Percentiles rank a stretch among this genome's conserved stretches.
These are phyloP conservation scores for Nymphalis io DNA, from an alignment of 1,140 invertebrate genomes.

Conservation along the genomic window DNA sequence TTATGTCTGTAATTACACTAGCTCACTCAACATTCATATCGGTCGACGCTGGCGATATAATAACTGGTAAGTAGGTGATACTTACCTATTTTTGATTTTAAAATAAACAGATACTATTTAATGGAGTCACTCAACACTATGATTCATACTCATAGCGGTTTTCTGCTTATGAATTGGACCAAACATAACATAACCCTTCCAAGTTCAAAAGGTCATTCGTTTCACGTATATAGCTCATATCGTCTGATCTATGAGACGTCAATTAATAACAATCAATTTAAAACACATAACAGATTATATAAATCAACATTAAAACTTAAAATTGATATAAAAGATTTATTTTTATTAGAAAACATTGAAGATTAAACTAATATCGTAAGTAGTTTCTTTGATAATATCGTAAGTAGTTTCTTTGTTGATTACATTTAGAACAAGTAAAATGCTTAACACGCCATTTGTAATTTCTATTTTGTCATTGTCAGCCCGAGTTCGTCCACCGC, in stretches of 20 bases:
- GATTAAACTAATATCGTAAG: neutral
- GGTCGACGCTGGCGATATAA: no score
- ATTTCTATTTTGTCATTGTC: no score
- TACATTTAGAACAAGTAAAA: no score
- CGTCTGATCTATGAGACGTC: slow-evolving; percentile 44
- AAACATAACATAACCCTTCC: slow-evolving; percentile 24
- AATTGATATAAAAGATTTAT: slow-evolving; percentile 30
- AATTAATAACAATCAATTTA: slow-evolving; percentile 70
- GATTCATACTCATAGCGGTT: neutral
- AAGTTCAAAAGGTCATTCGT: slow-evolving; percentile 33
- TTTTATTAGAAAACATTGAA: slow-evolving; percentile 10
- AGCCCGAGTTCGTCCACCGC: no score
- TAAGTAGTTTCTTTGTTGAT: neutral
- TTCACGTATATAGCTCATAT: slow-evolving; percentile 18
- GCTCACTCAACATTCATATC: no score
- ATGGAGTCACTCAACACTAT: neutral
- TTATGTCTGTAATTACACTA: no score
- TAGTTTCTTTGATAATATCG: neutral
- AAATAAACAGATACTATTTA: no score
- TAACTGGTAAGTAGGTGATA: no score
- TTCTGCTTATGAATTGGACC: slow-evolving; percentile 15
- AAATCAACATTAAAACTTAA: slow-evolving; percentile 55
- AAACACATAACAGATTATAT: slow-evolving; percentile 43
- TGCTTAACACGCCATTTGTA: no score
- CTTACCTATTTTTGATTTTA: no score